Conservation (phyloP, 2,797 vertebrate genomes). For the Gymnopithys bicolor region DNA sequence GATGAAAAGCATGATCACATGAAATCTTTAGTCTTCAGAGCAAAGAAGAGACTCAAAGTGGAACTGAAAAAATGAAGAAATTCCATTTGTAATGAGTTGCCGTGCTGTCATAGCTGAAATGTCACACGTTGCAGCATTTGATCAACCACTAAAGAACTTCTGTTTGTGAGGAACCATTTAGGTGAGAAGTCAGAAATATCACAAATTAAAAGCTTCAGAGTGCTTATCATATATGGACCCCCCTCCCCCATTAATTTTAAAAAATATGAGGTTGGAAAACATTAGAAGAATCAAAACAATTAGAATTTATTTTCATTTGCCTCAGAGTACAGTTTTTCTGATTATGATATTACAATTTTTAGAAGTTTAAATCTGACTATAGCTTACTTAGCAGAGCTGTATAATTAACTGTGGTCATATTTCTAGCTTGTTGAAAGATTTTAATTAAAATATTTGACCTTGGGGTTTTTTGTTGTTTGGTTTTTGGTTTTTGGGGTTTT, state of each 20-base stretch:
- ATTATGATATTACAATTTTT: not conserved
- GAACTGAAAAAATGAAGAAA: conserved; percentile 45
- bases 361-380: not conserved
- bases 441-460: not conserved
- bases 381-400: not conserved
- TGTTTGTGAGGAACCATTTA: not conserved
- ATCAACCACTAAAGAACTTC: not conserved
- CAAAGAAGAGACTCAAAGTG: not conserved
- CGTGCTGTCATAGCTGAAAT: not conserved
- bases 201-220: accelerated
- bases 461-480: not conserved
- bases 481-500: too few species aligned
- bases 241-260: not conserved
- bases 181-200: not conserved
- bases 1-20: not conserved
- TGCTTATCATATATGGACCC: not conserved
- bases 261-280: not conserved
- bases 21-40: not conserved
- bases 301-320: not conserved
- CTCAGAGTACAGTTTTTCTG: not conserved
- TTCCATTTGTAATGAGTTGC: not conserved
- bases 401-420: not conserved
- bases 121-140: not conserved
- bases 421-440: not conserved
- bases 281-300: not conserved